Evolutionary conservation across 2,888 invertebrate genomes (phyloP).

Genomic region (Trilocha varians): DNA sequence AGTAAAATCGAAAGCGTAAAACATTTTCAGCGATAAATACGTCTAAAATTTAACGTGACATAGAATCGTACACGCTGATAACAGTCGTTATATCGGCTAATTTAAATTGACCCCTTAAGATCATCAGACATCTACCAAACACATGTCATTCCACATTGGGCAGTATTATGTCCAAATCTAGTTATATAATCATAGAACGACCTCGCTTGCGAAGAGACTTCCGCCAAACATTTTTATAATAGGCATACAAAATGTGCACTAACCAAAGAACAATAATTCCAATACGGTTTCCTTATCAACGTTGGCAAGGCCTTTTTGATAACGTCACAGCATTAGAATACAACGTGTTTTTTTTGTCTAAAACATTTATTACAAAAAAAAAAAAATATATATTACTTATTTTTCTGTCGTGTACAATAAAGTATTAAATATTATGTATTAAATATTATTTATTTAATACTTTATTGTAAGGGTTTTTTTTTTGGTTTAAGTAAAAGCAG

Average conservation of each 20-base stretch:
- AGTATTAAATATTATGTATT: too few relatives aligned
- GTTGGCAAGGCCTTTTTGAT: conserved; percentile 59
- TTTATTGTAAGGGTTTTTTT: too few relatives aligned
- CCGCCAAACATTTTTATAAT: conserved; percentile 3
- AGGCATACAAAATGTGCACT: conserved; percentile 31
- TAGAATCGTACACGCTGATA: not conserved
- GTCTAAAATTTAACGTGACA: not conserved
- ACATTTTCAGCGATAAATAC: not conserved
- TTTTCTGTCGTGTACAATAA: too few relatives aligned
- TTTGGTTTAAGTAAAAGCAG: too few relatives aligned
- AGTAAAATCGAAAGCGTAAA: too few relatives aligned
- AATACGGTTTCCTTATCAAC: conserved; percentile 44
- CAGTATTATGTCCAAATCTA: not conserved
- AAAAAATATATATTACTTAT: too few relatives aligned
- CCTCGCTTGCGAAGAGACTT: conserved; percentile 3
- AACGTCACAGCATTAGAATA: conserved; percentile 52
- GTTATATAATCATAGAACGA: not conserved
- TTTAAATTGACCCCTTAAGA: not conserved
- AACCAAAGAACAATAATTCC: conserved; percentile 33
- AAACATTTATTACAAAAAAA: too few relatives aligned
- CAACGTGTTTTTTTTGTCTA: conserved; percentile 29
- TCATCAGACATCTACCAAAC: too few relatives aligned
- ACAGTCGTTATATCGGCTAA: too few relatives aligned
- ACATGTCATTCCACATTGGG: not conserved
- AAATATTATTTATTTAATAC: too few relatives aligned